Evolutionary conservation across 2,113 vertebrate genomes (phyloP).

Genomic region (Gyps fulvus): DNA sequence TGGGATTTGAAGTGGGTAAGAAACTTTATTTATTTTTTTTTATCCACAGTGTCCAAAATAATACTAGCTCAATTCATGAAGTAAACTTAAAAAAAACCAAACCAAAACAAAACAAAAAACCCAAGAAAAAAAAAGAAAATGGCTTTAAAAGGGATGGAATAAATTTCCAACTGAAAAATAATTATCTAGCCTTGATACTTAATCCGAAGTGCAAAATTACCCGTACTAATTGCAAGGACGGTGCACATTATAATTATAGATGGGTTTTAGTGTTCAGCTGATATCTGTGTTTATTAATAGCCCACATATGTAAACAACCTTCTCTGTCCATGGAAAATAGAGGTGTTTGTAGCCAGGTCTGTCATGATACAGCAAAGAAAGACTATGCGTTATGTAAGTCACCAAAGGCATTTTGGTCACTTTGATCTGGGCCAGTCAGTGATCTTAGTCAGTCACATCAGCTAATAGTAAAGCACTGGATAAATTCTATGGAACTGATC

Average conservation of each 20-base stretch:
- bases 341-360: slow-evolving; percentile 50
- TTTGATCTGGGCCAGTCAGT: not conserved
- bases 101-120: too few species aligned
- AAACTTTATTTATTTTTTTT: not conserved
- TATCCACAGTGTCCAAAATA: not conserved
- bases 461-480: not conserved
- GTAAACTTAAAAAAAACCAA: not conserved
- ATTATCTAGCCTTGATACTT: not conserved
- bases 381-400: not conserved
- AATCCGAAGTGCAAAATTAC: not conserved
- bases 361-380: slow-evolving; percentile 16
- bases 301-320: slow-evolving; percentile 37
- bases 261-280: slow-evolving; percentile 57
- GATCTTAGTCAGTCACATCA: not conserved
- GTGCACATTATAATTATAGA: slow-evolving; percentile 51
- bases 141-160: not conserved
- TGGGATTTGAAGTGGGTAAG: not conserved
- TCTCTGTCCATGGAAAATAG: slow-evolving; percentile 43
- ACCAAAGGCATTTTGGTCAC: slow-evolving; percentile 1
- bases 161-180: not conserved
- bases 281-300: slow-evolving; percentile 60
- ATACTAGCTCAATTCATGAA: not conserved
- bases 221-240: slow-evolving; percentile 22
- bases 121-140: not conserved
- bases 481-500: not conserved